Evolutionary conservation across 2,797 vertebrate genomes (phyloP).

Genomic region (Sebastes aleutianus): DNA sequence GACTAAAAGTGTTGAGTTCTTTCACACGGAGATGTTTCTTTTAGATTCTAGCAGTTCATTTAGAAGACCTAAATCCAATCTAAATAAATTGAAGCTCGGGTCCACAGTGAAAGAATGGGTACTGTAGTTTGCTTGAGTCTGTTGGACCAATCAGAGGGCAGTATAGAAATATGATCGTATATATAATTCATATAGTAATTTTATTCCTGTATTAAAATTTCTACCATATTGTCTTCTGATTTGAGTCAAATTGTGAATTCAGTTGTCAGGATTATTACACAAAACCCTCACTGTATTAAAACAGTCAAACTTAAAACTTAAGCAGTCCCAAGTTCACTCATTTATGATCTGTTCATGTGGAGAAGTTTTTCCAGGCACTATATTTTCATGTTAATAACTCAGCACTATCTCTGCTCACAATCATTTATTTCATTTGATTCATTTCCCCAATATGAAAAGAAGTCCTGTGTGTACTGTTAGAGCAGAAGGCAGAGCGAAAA

Average conservation of each 20-base stretch:
- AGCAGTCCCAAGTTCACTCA: too few relatives aligned
- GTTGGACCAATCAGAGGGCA: neutral
- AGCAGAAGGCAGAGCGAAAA: neutral
- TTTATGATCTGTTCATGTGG: too few relatives aligned
- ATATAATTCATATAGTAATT: neutral
- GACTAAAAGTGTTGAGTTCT: neutral
- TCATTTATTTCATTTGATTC: neutral
- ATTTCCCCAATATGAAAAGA: neutral
- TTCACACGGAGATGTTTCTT: neutral
- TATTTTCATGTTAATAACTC: neutral
- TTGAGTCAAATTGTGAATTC: neutral
- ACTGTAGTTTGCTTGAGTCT: neutral
- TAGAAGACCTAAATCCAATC: neutral
- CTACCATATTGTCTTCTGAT: neutral
- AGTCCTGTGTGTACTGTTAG: neutral
- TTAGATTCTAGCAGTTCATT: neutral
- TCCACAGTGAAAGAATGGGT: neutral
- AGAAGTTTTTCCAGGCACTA: neutral
- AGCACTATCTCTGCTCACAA: neutral
- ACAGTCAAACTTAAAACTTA: too few relatives aligned
- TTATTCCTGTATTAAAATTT: neutral
- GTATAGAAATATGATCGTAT: neutral
- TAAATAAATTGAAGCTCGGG: neutral
- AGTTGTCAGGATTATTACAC: neutral
- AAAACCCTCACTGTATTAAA: neutral